These are phyloP conservation scores for Chloroceryle inda DNA, from an alignment of 2,797 vertebrate species.

Conservation along the genomic window DNA sequence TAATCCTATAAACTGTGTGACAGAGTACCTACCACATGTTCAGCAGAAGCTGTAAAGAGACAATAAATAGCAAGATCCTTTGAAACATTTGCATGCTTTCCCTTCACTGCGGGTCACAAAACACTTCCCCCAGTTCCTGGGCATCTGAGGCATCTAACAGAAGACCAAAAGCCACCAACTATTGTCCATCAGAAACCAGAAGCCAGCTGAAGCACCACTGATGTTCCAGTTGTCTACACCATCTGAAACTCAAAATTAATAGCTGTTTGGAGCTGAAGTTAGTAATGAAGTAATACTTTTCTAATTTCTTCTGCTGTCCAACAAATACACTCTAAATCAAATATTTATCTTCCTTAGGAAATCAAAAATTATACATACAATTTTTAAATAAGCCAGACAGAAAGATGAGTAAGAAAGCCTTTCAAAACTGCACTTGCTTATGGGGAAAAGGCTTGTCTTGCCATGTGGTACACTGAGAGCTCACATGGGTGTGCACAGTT, in stretches of 20 bases:
- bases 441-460: background rate
- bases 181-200: background rate
- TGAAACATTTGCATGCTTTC: background rate
- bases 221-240: background rate
- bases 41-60: background rate
- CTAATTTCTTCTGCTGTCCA: background rate
- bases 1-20: background rate
- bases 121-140: background rate
- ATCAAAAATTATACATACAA: background rate
- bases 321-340: background rate
- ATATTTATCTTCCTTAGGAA: background rate
- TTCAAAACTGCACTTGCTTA: background rate
- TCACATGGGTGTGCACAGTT: background rate
- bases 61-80: background rate
- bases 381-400: background rate
- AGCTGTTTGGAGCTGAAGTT: background rate
- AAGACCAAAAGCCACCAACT: background rate
- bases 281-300: background rate
- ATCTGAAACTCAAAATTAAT: background rate
- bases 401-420: background rate
- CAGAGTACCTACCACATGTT: background rate
- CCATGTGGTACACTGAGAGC: background rate
- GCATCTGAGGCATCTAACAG: background rate
- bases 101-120: background rate
- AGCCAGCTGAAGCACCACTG: background rate